Evolutionary conservation across 2,797 vertebrate genomes (phyloP), one percentile per base, ranked within the genome.

Genomic region (Chromobotia macracanthus): DNA sequence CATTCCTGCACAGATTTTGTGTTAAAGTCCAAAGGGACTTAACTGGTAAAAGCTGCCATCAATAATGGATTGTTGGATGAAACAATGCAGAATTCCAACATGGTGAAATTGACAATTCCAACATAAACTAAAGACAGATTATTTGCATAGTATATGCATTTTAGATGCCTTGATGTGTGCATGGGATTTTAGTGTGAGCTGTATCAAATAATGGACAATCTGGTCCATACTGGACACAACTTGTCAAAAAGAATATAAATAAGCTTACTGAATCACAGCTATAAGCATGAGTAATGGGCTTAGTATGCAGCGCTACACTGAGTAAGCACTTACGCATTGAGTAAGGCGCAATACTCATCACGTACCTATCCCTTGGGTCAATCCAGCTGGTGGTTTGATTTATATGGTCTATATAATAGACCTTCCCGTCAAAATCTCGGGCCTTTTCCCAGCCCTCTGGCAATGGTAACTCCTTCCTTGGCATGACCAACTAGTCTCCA

Each of bases 381-480:
- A 98, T 95, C 97, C 97, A 98, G 92, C 97, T 98, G 83, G 97
- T 98, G 89, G 90, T 92, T 80, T 96, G 95, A 91, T 92, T 94
- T 83, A 94, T 91, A 91, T 98, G 97, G 89, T 98, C 96, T 86
- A 98, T 95, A 91, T 95, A 98, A 71, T 98, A 98, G 85, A 96
- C 92, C 89, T 97, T 98, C 81, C 97, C 97, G 89, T 98, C 97
- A 91, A 95, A 96, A 94, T 98, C 97, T 86, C 92, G 93, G 89
- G 97, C 95, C 92, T 97, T 95, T 92, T 98, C 97, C 97, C 97
- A 98, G 90, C 97, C 97, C 87, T 96, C 94, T 84, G 97, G 97
- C 93, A 98, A 92, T 90, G 97, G 97, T 93, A 98, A 91, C 94
- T 97, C 96, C 93, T 94, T 96, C 92, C 96, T 94, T 88, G 96